Evolutionary conservation across 2,888 invertebrate species (phyloP), one percentile per base, ranked within the genome.

Genomic region (Bimastos eiseni): DNA sequence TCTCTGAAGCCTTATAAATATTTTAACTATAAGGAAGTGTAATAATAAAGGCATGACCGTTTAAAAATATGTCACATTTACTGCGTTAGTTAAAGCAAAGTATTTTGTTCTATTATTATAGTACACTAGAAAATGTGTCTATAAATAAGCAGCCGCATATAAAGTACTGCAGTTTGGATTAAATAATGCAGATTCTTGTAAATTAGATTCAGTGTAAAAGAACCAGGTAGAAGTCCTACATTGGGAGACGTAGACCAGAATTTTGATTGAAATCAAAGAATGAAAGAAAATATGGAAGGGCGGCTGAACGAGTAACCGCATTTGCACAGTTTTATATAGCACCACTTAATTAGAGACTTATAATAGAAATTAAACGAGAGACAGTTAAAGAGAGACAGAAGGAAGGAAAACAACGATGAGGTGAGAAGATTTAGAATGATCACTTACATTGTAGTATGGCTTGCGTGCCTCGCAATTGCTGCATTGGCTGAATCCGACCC

Each of bases 401-500:
- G 70, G 30, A 11, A 70, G 11, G 30, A 38, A n/a, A n/a, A n/a
- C n/a, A n/a, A n/a, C n/a, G n/a, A 88, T 34, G 34, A 88, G 19
- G 49, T 24, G 19, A 49, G 49, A 49, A 33, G 24, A 30, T 30
- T 24, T 38, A 33, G 5, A 38, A 89, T 13, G 41, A 37, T 17
- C 24, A 44, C 33, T 34, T 44, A 89, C 90, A 0, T 8, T 6
- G 24, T 41, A 34, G 41, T 88, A 2, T 21, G 90, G 83, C 21
- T 8, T 13, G 38, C 17, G 55, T 30, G 30, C 17, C 37, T 93
- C 92, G 91, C 94, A 94, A 90, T 91, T 91, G 70, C 92, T 92
- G 92, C 96, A 96, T 90, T 94, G 93, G 41, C 95, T 92, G 49
- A 93, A 93, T 0, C 95, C 95, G 1, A 94, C 93, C 34, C 95